Percentiles rank a stretch among this genome's conserved stretches.
Conservation (phyloP, 2,113 vertebrate species). For the Podilymbus podiceps region DNA sequence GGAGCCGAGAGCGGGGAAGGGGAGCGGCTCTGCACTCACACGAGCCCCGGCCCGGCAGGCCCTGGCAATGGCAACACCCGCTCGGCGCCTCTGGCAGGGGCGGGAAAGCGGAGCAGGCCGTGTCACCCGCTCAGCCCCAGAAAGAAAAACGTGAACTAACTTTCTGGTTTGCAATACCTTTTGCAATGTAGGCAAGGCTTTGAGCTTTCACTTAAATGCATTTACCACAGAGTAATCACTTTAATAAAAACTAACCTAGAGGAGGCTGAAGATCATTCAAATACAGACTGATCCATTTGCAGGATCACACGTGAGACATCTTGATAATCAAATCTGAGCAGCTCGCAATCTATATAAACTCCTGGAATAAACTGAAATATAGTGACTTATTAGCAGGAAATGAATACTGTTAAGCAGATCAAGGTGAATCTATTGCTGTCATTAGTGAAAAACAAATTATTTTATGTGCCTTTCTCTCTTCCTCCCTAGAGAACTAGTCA, state of each 20-base stretch:
- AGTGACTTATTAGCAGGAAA: constrained; percentile 10
- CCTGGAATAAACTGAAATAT: not conserved
- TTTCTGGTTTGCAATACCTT: not conserved
- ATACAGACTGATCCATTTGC: not conserved
- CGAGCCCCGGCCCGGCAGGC: not conserved
- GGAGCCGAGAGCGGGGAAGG: not conserved
- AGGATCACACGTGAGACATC: not conserved
- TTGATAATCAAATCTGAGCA: not conserved
- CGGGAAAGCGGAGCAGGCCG: not conserved
- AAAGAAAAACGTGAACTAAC: not conserved
- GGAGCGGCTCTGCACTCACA: not conserved
- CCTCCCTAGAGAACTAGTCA: not conserved
- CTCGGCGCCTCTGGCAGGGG: too few relatives aligned
- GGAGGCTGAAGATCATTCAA: not conserved
- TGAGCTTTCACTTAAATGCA: not conserved
- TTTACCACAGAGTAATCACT: not conserved
- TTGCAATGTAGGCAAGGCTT: not conserved
- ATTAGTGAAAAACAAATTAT: not conserved
- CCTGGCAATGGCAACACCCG: not conserved
- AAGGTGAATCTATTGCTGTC: not conserved
- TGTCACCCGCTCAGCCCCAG: not conserved
- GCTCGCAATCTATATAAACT: not conserved
- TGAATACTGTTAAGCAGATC: not conserved
- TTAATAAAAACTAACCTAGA: not conserved
- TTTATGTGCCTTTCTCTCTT: not conserved